A percentile compares a stretch with the other conserved stretches of the same genome.
Evolutionary conservation across 2,888 invertebrate species (phyloP).

Genomic region (Uropetala carovei): DNA sequence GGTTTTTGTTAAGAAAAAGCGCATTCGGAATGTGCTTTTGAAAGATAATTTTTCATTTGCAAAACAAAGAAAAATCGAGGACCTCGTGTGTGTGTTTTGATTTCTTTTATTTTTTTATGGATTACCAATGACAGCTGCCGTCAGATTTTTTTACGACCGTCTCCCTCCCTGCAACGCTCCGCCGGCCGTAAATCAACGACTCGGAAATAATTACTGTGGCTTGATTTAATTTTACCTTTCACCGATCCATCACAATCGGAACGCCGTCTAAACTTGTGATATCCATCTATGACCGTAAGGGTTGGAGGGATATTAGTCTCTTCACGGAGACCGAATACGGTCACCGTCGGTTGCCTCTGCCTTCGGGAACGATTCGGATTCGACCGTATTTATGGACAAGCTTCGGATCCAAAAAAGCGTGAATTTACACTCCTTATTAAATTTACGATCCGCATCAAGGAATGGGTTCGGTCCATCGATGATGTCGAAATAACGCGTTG

Average conservation of each 20-base stretch:
- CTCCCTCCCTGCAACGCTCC: constrained; percentile 21
- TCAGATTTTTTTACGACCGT: constrained; percentile 2
- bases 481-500: too few relatives aligned
- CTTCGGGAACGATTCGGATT: neutral
- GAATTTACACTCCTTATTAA: too few relatives aligned
- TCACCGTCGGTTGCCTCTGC: neutral
- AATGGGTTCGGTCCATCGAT: too few relatives aligned
- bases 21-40: neutral
- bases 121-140: constrained; percentile 41
- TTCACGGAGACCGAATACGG: constrained; percentile 15
- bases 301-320: constrained; percentile 34
- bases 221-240: constrained; percentile 62
- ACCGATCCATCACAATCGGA: constrained; percentile 52
- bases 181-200: constrained; percentile 54
- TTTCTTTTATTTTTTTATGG: constrained; percentile 29
- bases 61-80: constrained; percentile 27
- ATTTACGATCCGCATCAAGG: too few relatives aligned
- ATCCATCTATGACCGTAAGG: constrained; percentile 39
- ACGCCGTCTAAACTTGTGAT: constrained; percentile 20
- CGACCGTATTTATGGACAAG: neutral
- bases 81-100: neutral
- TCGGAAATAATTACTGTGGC: constrained; percentile 53
- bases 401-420: neutral
- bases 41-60: constrained; percentile 54
- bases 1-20: constrained; percentile 29